Conservation (phyloP, 2,888 invertebrate genomes). For the Epistrophella euchroma region DNA sequence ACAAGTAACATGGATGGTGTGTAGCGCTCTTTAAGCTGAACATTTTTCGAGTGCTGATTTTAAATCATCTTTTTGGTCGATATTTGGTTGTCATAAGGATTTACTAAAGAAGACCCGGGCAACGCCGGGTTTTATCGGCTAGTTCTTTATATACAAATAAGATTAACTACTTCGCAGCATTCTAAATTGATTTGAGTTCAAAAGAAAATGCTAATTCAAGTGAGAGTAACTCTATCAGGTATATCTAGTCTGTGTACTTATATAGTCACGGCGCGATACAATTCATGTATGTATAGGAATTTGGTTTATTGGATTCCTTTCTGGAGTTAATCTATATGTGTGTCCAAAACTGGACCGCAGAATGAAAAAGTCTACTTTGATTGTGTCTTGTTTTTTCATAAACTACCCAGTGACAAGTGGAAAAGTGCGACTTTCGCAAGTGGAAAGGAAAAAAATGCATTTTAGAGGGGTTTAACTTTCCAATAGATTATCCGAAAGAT, state of each 20-base stretch:
- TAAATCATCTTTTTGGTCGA: too few species aligned
- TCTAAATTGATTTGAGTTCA: conserved; percentile 2
- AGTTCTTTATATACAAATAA: not conserved
- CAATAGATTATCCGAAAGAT: too few species aligned
- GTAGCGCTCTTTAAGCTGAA: too few species aligned
- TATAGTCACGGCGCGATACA: not conserved
- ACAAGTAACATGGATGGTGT: too few species aligned
- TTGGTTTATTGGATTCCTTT: conserved; percentile 27
- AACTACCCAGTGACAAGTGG: conserved; percentile 12
- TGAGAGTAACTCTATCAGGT: conserved; percentile 14
- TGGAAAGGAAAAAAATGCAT: conserved; percentile 28
- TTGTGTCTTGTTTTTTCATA: not conserved
- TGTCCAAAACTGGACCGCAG: conserved; percentile 54
- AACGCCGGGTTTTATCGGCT: too few species aligned
- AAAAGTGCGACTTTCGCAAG: conserved; percentile 55
- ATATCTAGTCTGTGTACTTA: not conserved
- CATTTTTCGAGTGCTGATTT: too few species aligned
- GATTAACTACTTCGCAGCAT: conserved; percentile 15
- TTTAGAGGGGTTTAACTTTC: not conserved
- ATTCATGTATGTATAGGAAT: not conserved
- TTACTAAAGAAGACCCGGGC: too few species aligned
- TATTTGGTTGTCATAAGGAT: too few species aligned
- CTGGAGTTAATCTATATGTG: conserved; percentile 18
- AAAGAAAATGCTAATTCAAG: conserved; percentile 33
- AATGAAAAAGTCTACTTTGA: conserved; percentile 44